phyloP scores from a whole-genome alignment of 2,113 vertebrate species.

The Solea senegalensis region DNA sequence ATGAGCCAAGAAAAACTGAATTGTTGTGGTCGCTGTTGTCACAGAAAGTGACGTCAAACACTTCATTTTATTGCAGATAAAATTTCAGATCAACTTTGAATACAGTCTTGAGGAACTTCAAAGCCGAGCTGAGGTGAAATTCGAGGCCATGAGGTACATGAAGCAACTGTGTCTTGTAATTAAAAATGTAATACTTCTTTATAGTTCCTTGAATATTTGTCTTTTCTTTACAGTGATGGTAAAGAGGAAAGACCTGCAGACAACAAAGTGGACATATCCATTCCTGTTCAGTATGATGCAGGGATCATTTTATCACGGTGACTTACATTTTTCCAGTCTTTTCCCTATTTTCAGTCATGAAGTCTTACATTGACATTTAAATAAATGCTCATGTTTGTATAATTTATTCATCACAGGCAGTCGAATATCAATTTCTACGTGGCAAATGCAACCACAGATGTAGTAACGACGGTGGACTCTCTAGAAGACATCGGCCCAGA shows the following conservation, averaged over 20 bases:
- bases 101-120: conserved; percentile 86
- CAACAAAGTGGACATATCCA: conserved; percentile 80
- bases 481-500: conserved; percentile 89
- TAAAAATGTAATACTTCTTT: background rate
- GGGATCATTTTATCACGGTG: conserved; percentile 89
- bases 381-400: background rate
- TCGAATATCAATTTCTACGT: conserved; percentile 90
- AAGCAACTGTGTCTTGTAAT: background rate
- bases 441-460: conserved; percentile 73
- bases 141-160: conserved; percentile 85
- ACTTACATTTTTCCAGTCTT: background rate
- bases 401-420: conserved; percentile 74
- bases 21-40: background rate
- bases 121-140: conserved; percentile 78
- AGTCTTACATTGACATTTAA: background rate
- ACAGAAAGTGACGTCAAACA: background rate
- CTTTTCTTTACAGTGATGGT: conserved; percentile 81
- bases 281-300: conserved; percentile 86
- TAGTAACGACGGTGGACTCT: conserved; percentile 78
- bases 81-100: conserved; percentile 88
- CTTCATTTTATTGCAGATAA: conserved; percentile 77
- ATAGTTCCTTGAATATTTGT: background rate
- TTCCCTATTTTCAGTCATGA: background rate
- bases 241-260: conserved; percentile 81
- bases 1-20: conserved; percentile 7